Percentiles rank a stretch among this genome's conserved stretches.
phyloP scores from a whole-genome alignment of 1,140 invertebrate genomes.

The Alviniconcha marisindica region DNA sequence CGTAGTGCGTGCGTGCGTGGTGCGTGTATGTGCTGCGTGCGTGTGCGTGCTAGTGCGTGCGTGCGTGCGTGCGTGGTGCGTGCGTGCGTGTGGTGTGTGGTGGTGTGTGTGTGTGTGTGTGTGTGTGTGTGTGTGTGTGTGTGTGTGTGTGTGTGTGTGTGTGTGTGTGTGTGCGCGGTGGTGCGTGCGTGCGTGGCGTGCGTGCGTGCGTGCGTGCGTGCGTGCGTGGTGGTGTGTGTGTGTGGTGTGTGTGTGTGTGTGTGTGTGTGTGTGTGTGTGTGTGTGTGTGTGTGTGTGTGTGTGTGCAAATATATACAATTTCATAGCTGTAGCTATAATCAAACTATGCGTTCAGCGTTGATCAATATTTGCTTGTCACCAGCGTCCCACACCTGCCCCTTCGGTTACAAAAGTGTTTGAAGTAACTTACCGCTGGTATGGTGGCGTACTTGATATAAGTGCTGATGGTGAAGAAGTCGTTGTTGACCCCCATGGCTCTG shows the following conservation, averaged over 20 bases:
- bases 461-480: background rate
- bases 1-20: too few species aligned
- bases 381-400: too few species aligned
- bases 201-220: background rate
- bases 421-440: slow-evolving; percentile 6
- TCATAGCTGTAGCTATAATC: too few species aligned
- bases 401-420: too few species aligned
- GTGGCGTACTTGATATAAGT: slow-evolving; percentile 9
- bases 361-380: too few species aligned
- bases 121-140: too few species aligned
- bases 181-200: background rate
- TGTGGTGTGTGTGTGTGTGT: too few species aligned
- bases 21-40: background rate
- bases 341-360: background rate
- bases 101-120: too few species aligned
- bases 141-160: slow-evolving; percentile 28
- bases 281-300: too few species aligned
- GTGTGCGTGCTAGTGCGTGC: slow-evolving; percentile 17
- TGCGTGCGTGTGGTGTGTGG: background rate
- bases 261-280: too few species aligned
- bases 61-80: background rate
- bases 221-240: too few species aligned
- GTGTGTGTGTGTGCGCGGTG: background rate
- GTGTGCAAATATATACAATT: too few species aligned
- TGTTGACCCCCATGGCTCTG: background rate